Base-by-base conservation (phyloP, 1,140 invertebrate species). In the Cyclargus thomasi region DNA sequence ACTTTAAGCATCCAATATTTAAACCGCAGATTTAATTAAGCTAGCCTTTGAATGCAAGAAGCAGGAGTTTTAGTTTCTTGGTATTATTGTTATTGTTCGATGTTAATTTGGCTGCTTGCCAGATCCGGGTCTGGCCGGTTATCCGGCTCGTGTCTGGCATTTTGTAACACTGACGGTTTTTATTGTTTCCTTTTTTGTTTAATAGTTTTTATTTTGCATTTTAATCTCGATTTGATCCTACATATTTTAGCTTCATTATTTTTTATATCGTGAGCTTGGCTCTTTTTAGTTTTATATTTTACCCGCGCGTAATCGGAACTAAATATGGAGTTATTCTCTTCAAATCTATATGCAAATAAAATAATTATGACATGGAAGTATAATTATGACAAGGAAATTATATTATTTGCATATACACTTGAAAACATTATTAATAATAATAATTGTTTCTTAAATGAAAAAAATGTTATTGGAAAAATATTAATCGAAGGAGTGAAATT, bases 1-100 rank as follows among this genome's bases (percentile, higher is more conserved):
- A 47, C 39, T 11, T 20, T 59, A 10, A 20, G 6, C 20, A 59
- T 59, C 55, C 21, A 59, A 59, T 59, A 59, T 59, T 59, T 47
- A 47, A 47, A 47, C 39, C 39, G 39, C 39, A 47, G 39, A 47
- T 47, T 47, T 47, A 47, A 47, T 47, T 47, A 47, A 47, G 39
- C 39, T 47, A 47, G 14, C 39, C 39, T 47, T 47, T 47, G 39
- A 47, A 47, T 47, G 6, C 39, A 47, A 47, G 39, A 47, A 47
- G 39, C 39, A 8, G 14, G 39, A 47, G 39, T 47, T 47, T 47
- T 47, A 47, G 39, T 59, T 59, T 59, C 55, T 59, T 59, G 7
- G 55, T 59, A 59, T 59, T 59, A 59, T 59, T 59, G 55, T 59
- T 59, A 59, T 59, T 59, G 55, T 59, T 59, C 55, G 18, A 59